Percentiles rank a stretch among this genome's conserved stretches.
These are phyloP conservation scores for Ascidia mentula DNA, from an alignment of 23 tunicate genomes.

Conservation along the genomic window DNA sequence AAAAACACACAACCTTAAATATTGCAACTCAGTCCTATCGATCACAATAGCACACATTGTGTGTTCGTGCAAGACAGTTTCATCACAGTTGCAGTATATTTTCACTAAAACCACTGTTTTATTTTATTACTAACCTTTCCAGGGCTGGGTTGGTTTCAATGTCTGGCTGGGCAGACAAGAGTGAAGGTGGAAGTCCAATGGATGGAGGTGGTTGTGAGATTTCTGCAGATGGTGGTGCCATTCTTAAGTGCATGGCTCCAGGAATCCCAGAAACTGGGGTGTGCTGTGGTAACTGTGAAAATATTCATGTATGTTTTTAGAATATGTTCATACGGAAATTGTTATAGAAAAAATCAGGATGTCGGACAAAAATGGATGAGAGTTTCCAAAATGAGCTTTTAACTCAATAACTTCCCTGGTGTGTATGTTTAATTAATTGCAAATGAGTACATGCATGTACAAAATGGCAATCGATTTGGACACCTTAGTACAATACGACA, in stretches of 20 bases:
- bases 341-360: no score
- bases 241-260: neutral
- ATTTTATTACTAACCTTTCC: neutral
- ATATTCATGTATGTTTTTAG: no score
- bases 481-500: no score
- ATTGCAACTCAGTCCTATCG: slow-evolving; percentile 45
- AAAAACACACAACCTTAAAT: no score
- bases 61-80: slow-evolving; percentile 14
- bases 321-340: no score
- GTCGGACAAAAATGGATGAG: no score
- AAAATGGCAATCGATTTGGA: no score
- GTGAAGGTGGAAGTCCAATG: neutral
- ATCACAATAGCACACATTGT: slow-evolving; percentile 40
- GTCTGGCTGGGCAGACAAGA: neutral
- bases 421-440: no score
- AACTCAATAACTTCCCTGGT: no score
- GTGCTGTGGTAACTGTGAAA: neutral
- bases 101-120: neutral
- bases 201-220: slow-evolving; percentile 19
- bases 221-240: neutral
- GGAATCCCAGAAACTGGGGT: neutral
- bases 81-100: slow-evolving; percentile 17
- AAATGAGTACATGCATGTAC: no score
- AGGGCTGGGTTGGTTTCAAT: neutral
- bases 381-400: no score